These are phyloP conservation scores for Conus canariensis DNA, from an alignment of 2,888 invertebrate species.

Conservation along the genomic window DNA sequence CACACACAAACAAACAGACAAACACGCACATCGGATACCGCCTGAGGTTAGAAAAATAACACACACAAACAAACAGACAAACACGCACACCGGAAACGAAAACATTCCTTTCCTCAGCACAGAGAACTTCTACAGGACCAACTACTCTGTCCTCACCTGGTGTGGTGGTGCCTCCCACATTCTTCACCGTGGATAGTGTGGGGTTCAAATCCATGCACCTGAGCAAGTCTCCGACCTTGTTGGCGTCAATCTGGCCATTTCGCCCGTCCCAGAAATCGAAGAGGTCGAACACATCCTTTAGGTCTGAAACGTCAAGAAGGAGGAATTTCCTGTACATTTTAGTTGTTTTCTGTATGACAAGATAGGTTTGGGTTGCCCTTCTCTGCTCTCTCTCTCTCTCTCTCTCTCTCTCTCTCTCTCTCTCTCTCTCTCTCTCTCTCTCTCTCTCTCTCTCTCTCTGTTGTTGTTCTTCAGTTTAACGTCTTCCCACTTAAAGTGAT, in stretches of 20 bases:
- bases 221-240: conserved; percentile 73
- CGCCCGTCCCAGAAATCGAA: conserved; percentile 77
- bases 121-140: no score
- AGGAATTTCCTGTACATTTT: not conserved
- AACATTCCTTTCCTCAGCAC: not conserved
- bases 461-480: no score
- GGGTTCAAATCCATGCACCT: conserved; percentile 73
- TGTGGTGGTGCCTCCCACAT: conserved; percentile 69
- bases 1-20: not conserved
- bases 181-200: conserved; percentile 60
- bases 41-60: no score
- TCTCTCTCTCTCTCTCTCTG: not conserved
- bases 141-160: conserved; percentile 56
- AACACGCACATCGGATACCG: not conserved
- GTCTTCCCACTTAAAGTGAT: no score
- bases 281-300: conserved; percentile 72
- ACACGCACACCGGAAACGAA: not conserved
- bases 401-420: no score
- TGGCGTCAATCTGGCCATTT: conserved; percentile 73
- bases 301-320: not conserved
- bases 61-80: not conserved
- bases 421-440: not conserved
- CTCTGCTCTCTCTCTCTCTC: no score
- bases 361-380: no score
- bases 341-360: not conserved